phyloP scores from a whole-genome alignment of 2,888 invertebrate genomes.

The Synanthedon myopaeformis region DNA sequence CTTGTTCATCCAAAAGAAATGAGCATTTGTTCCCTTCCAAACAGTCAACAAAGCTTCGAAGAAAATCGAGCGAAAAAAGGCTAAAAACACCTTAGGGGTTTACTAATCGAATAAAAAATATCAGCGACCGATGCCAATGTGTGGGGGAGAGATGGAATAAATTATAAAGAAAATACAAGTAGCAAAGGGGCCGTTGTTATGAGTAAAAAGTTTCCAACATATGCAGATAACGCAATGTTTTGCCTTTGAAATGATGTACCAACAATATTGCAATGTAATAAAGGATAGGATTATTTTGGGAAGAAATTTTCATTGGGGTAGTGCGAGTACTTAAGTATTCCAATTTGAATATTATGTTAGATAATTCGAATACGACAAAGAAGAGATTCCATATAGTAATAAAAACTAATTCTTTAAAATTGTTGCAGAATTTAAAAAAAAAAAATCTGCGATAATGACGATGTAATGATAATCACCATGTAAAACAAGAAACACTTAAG shows the following conservation, averaged over 20 bases:
- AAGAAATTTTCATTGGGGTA: conserved; percentile 1
- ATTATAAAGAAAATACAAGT: conserved; percentile 69
- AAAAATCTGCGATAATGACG: conserved; percentile 3
- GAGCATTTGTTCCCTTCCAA: conserved; percentile 62
- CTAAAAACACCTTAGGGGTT: conserved; percentile 73
- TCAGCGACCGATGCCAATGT: conserved; percentile 70
- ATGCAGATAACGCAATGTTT: conserved; percentile 50
- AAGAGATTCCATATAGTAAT: too few relatives aligned
- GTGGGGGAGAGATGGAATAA: conserved; percentile 68
- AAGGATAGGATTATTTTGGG: conserved; percentile 8
- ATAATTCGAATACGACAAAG: too few relatives aligned
- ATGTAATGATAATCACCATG: conserved; percentile 33
- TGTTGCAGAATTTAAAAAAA: background rate
- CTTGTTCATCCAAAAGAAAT: conserved; percentile 66
- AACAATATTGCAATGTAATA: conserved; percentile 33
- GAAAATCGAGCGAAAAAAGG: conserved; percentile 72
- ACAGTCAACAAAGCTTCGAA: conserved; percentile 70
- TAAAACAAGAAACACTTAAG: conserved; percentile 41
- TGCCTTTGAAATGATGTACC: conserved; percentile 40
- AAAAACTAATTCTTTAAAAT: too few relatives aligned
- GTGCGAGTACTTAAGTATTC: too few relatives aligned
- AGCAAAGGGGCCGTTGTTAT: conserved; percentile 59
- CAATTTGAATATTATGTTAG: too few relatives aligned
- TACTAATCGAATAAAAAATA: conserved; percentile 74
- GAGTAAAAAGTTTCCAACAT: conserved; percentile 56